These are phyloP conservation scores for Phaethon lepturus DNA, from an alignment of 2,113 vertebrate genomes.

Conservation along the genomic window DNA sequence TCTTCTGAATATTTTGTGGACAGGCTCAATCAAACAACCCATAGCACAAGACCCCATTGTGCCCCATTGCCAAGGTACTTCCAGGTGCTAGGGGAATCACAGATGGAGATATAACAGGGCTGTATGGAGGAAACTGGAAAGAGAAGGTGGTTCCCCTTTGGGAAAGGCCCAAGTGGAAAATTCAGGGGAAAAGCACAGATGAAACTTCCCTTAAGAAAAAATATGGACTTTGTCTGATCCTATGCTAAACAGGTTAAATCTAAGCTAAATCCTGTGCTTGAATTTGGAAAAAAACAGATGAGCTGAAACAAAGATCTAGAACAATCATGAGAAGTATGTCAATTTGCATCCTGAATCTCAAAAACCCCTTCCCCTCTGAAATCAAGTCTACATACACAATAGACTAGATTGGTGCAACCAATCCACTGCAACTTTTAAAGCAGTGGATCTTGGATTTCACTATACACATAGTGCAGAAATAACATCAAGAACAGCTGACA, in stretches of 20 bases:
- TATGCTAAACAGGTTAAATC: neutral
- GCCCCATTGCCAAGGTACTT: neutral
- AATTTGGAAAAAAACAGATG: neutral
- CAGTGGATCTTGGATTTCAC: neutral
- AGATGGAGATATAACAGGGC: neutral
- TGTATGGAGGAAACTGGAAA: neutral
- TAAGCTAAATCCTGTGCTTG: neutral
- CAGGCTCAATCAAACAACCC: neutral
- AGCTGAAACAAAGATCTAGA: neutral
- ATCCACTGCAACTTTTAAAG: neutral
- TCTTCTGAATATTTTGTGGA: neutral
- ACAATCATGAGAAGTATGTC: accelerated
- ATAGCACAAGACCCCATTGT: neutral
- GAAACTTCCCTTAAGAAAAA: neutral
- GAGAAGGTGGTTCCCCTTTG: neutral
- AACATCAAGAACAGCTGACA: neutral
- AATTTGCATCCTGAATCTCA: neutral
- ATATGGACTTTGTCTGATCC: neutral
- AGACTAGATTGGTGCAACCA: neutral
- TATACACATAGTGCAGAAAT: neutral
- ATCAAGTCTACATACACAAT: neutral
- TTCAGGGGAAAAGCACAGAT: neutral
- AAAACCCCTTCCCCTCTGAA: neutral
- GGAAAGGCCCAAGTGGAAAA: neutral
- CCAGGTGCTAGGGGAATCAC: neutral